Evolutionary conservation across 2,797 vertebrate genomes (phyloP).

Genomic region (Premnoplex brunnescens): DNA sequence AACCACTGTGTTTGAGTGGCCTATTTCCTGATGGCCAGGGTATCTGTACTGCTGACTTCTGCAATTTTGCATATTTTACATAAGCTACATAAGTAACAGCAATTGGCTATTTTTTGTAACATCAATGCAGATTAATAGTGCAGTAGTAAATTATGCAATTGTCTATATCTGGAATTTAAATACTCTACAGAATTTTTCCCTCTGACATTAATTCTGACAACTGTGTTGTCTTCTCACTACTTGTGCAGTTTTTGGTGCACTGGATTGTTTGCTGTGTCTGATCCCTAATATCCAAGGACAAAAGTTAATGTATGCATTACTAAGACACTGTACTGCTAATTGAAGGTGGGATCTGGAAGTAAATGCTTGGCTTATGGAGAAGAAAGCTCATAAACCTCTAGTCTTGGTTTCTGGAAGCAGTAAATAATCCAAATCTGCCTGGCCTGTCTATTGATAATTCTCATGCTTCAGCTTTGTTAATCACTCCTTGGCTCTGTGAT

Average conservation of each 20-base stretch:
- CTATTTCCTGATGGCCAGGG: background rate
- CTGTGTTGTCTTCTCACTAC: background rate
- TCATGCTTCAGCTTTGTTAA: background rate
- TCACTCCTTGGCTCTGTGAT: background rate
- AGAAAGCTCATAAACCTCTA: background rate
- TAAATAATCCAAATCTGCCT: background rate
- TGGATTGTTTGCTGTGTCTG: background rate
- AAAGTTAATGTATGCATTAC: background rate
- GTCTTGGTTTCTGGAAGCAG: background rate
- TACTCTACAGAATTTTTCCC: background rate
- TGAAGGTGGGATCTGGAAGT: background rate
- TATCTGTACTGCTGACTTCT: background rate
- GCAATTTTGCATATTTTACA: background rate
- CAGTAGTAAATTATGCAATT: background rate
- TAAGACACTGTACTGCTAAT: background rate
- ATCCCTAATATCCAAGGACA: background rate
- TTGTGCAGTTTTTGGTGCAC: background rate
- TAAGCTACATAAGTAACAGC: background rate
- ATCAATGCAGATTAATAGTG: background rate
- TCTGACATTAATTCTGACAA: background rate
- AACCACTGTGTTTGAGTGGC: background rate
- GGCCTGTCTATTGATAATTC: background rate
- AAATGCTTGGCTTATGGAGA: background rate
- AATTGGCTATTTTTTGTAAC: background rate
- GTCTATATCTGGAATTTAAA: background rate